phyloP scores from a whole-genome alignment of 2,797 vertebrate species.

The Silurus lanzhouensis region DNA sequence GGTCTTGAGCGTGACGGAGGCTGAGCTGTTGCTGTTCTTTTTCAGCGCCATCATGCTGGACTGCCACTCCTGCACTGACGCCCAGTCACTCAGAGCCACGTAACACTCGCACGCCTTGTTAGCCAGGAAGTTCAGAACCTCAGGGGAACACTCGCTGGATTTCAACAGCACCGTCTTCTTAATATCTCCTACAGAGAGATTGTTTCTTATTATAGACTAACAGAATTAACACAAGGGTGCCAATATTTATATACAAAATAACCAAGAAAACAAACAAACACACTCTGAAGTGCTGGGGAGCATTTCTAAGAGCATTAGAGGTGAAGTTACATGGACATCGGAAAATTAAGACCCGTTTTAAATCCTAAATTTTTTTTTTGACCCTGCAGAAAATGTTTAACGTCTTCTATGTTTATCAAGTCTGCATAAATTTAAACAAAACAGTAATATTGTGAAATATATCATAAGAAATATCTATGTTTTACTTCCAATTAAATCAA shows the following conservation, averaged over 20 bases:
- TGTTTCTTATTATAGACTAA: no score
- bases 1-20: slow-evolving; percentile 82
- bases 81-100: slow-evolving; percentile 90
- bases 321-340: no score
- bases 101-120: slow-evolving; percentile 97
- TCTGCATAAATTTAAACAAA: no score
- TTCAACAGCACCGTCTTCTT: slow-evolving; percentile 92
- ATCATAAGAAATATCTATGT: no score
- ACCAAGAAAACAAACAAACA: neutral
- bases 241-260: neutral
- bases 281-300: no score
- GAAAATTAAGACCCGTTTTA: no score
- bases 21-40: slow-evolving; percentile 81
- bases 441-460: no score
- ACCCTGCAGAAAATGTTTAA: no score
- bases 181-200: slow-evolving; percentile 77
- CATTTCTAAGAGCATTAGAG: no score
- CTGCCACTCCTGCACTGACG: slow-evolving; percentile 95
- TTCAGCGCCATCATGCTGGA: slow-evolving; percentile 83
- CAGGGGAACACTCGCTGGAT: slow-evolving; percentile 87
- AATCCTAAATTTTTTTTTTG: no score
- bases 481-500: no score
- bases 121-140: slow-evolving; percentile 91
- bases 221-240: neutral
- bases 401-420: no score